These are phyloP conservation scores for Tubiluchus corallicola DNA, from an alignment of 2,888 invertebrate species.

Conservation along the genomic window DNA sequence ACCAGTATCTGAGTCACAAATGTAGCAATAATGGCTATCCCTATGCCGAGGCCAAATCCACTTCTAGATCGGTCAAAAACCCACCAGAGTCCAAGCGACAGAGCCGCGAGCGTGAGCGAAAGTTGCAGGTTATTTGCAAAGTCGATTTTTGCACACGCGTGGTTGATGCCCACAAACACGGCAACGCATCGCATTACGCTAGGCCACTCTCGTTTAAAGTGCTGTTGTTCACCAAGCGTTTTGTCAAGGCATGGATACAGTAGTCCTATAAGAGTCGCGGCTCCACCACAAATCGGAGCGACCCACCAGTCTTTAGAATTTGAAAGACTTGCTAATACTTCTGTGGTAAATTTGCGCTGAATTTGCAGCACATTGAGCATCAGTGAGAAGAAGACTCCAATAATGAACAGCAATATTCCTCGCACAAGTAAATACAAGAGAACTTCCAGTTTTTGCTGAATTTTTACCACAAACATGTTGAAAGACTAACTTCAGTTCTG, in stretches of 20 bases:
- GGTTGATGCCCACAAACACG: constrained; percentile 33
- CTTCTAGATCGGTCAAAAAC: constrained; percentile 30
- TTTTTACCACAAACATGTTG: no score
- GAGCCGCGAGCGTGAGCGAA: constrained; percentile 28
- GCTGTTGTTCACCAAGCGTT: constrained; percentile 23
- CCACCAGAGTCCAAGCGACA: constrained; percentile 33
- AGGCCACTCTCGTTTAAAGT: constrained; percentile 29
- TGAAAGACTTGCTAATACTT: constrained; percentile 19
- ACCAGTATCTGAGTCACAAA: constrained; percentile 30
- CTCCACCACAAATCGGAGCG: constrained; percentile 28
- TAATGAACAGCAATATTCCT: constrained; percentile 23
- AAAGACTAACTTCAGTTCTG: no score
- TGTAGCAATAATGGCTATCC: constrained; percentile 29
- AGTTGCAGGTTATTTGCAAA: constrained; percentile 31
- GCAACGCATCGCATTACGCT: constrained; percentile 33
- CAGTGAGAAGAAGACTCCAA: constrained; percentile 29
- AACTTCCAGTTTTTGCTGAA: no score
- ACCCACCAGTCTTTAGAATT: constrained; percentile 31
- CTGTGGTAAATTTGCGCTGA: constrained; percentile 23
- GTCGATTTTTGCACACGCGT: constrained; percentile 33
- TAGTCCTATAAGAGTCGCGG: constrained; percentile 30
- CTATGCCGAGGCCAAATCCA: constrained; percentile 31
- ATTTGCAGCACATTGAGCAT: constrained; percentile 28
- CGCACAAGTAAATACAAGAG: constrained; percentile 15
- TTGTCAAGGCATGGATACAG: constrained; percentile 29